These are phyloP conservation scores for Tenebrosternarchus preto DNA, from an alignment of 2,113 vertebrate genomes.

Conservation along the genomic window DNA sequence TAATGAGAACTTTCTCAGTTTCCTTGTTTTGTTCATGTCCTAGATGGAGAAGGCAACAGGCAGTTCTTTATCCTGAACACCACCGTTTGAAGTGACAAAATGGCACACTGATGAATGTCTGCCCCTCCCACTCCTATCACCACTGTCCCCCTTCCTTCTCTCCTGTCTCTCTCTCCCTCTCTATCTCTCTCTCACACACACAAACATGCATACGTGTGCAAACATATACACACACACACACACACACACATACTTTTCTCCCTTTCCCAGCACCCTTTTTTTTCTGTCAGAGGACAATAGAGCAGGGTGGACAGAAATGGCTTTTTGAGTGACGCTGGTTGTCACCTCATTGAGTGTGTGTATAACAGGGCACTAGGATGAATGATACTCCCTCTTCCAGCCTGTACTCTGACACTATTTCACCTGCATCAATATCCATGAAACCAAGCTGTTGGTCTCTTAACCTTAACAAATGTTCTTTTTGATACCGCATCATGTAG, in stretches of 20 bases:
- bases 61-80: conserved; percentile 40
- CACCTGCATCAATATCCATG: conserved; percentile 57
- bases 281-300: conserved; percentile 54
- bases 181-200: not conserved
- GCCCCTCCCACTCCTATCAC: conserved; percentile 32
- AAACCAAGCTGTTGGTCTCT: conserved; percentile 37
- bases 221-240: conserved; percentile 2
- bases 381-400: conserved; percentile 52
- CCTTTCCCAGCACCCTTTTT: conserved; percentile 10
- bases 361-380: conserved; percentile 52
- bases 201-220: not conserved
- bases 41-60: conserved; percentile 29
- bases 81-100: conserved; percentile 53
- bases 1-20: not conserved
- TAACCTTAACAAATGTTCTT: conserved; percentile 57
- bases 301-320: conserved; percentile 60
- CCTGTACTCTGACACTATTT: conserved; percentile 50
- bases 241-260: not conserved
- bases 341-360: conserved; percentile 54
- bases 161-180: not conserved
- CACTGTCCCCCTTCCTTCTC: not conserved
- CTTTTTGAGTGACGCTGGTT: conserved; percentile 59
- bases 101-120: conserved; percentile 47
- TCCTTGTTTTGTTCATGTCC: conserved; percentile 21
- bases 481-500: conserved; percentile 30